Base-by-base conservation (phyloP, 2,797 vertebrate genomes). In the Lepus townsendii region DNA sequence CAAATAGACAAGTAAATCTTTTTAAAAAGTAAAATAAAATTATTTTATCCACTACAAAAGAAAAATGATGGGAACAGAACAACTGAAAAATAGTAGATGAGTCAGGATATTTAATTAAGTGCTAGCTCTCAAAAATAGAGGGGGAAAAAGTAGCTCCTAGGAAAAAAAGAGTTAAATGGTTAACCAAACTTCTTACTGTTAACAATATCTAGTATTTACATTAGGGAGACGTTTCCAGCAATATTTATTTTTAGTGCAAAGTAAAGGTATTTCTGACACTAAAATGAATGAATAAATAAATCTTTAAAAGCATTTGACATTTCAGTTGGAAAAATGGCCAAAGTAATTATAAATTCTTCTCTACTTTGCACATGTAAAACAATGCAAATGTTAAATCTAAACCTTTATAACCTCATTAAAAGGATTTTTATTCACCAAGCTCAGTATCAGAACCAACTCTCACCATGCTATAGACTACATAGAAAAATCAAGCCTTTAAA, bases 101-200 rank as follows among this genome's bases (percentile, higher is more conserved):
- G 32, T 83, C 76, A 88, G 62, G 9, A 57, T 94, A 17, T n/a
- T 85, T 92, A 77, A 82, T 77, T n/a, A 88, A 84, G 27, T 24
- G 6, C 35, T 88, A 26, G 22, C 42, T 90, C 30, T 72, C 52
- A 14, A 27, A 94, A 47, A 38, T 63, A 82, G 12, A 62, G 60
- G 8, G 5, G 4, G 35, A 69, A 66, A 71, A n/a, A 24, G 38
- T 4, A 84, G 3, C 3, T 88, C 26, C 60, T 17, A 71, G 3
- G 11, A 50, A 27, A 38, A 68, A 71, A 77, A 82, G 19, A 3
- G 9, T 72, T 68, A 77, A 14, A 78, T 57, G 54, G 54, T 57
- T 57, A 57, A 57, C 11, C 20, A 78, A 88, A 83, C 2, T 75
- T 88, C 13, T 57, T 19, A 47, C 50, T 9, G 38, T 27, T 72